These are phyloP conservation scores for Denticeps clupeoides DNA, from an alignment of 2,797 vertebrate species.

Conservation along the genomic window DNA sequence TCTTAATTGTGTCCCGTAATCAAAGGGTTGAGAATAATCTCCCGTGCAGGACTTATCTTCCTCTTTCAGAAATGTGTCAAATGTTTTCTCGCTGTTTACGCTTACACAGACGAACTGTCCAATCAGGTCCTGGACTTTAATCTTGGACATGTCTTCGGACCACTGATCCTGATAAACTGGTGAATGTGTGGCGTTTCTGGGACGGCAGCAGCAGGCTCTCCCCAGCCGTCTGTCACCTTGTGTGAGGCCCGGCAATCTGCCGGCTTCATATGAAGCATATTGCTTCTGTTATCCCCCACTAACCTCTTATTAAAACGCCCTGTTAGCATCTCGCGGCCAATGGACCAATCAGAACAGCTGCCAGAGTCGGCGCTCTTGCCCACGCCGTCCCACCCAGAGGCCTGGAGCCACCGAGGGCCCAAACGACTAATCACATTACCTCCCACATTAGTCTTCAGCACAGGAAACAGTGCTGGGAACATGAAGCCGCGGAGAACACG, in stretches of 20 bases:
- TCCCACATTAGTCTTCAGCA: too few relatives aligned
- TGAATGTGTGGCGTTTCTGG: too few relatives aligned
- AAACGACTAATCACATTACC: neutral
- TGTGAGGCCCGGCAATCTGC: constrained; percentile 14
- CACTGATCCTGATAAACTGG: too few relatives aligned
- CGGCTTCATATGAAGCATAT: constrained; percentile 23
- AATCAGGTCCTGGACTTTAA: too few relatives aligned
- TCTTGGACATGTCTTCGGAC: too few relatives aligned
- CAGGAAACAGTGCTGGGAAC: too few relatives aligned
- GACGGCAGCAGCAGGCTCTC: too few relatives aligned
- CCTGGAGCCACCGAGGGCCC: neutral
- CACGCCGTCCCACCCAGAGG: neutral
- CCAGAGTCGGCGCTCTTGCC: neutral
- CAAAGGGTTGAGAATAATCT: constrained; percentile 44
- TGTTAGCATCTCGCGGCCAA: constrained; percentile 1
- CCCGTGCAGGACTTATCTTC: constrained; percentile 45
- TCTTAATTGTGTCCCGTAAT: constrained; percentile 45
- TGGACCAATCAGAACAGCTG: constrained; percentile 12
- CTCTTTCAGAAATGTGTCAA: constrained; percentile 42
- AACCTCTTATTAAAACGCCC: constrained; percentile 23
- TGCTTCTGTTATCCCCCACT: constrained; percentile 26
- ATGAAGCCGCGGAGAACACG: too few relatives aligned
- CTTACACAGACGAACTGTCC: too few relatives aligned
- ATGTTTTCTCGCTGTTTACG: constrained; percentile 36
- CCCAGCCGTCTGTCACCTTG: constrained; percentile 1